Conservation (phyloP, 2,113 vertebrate species). For the Phodopus roborovskii region DNA sequence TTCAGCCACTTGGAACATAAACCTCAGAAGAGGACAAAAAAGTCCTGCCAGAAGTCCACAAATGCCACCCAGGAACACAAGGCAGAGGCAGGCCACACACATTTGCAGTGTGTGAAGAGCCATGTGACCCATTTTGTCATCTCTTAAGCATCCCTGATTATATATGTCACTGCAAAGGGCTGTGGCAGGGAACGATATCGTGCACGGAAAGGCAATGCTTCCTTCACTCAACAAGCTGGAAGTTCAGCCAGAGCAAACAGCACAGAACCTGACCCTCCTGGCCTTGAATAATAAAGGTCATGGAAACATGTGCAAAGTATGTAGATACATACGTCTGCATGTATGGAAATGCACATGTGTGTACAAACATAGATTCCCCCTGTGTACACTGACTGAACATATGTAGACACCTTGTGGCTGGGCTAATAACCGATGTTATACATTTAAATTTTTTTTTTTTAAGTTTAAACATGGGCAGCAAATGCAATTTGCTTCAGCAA, state of each 20-base stretch:
- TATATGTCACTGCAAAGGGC: not conserved
- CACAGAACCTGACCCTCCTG: not conserved
- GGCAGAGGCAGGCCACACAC: slow-evolving; percentile 35
- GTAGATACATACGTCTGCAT: rapidly evolving
- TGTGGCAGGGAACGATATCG: not conserved
- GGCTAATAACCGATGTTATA: not conserved
- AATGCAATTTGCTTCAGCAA: not conserved
- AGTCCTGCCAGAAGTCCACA: not conserved
- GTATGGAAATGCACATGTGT: not conserved
- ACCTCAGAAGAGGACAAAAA: slow-evolving; percentile 6
- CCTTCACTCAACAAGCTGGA: not conserved
- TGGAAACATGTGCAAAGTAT: not conserved
- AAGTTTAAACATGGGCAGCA: not conserved
- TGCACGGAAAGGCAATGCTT: not conserved
- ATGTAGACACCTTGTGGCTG: not conserved
- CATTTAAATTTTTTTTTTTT: slow-evolving; percentile 19
- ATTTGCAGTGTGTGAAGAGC: not conserved
- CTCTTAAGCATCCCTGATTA: not conserved
- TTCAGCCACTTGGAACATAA: slow-evolving; percentile 43
- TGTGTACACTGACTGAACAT: not conserved
- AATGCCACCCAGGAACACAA: not conserved
- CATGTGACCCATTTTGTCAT: not conserved
- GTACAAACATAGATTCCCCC: not conserved
- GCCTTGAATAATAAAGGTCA: not conserved
- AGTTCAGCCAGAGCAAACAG: not conserved